phyloP scores from a whole-genome alignment of 2,888 invertebrate genomes.

The Cosmia pyralina region DNA sequence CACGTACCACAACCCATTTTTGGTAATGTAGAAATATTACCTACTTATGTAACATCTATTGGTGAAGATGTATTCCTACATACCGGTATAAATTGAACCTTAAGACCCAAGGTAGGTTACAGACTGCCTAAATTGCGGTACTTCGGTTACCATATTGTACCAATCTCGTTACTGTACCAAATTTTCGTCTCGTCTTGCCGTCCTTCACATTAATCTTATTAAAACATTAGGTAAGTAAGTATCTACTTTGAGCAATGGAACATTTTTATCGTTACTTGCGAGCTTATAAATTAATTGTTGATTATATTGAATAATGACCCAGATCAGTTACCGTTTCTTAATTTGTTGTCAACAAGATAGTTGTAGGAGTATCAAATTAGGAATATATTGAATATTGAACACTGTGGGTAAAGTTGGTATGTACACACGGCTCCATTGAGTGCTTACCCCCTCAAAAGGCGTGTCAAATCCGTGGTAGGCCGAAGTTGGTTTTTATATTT shows the following conservation, averaged over 20 bases:
- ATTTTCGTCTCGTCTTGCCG: slow-evolving; percentile 1
- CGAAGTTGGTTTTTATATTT: too few species aligned
- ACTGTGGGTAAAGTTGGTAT: not conserved
- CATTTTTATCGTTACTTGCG: not conserved
- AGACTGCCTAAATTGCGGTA: not conserved
- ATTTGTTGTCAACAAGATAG: not conserved
- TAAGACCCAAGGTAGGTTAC: not conserved
- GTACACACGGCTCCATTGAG: too few species aligned
- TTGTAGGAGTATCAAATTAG: not conserved
- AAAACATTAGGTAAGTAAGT: not conserved
- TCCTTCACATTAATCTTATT: slow-evolving; percentile 20
- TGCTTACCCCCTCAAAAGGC: too few species aligned
- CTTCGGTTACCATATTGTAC: not conserved
- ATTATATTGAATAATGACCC: slow-evolving; percentile 5
- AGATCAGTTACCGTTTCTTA: not conserved
- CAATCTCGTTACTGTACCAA: slow-evolving; percentile 1
- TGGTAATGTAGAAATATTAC: slow-evolving; percentile 6
- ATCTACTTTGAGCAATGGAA: not conserved
- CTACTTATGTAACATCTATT: slow-evolving; percentile 1
- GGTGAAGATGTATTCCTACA: not conserved
- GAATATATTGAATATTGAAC: not conserved
- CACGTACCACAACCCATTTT: not conserved
- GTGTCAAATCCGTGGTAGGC: too few species aligned
- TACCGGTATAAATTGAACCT: slow-evolving; percentile 15
- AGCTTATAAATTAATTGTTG: slow-evolving; percentile 1